Evolutionary conservation across 1,140 invertebrate species (phyloP), one percentile per base, ranked within the genome.

Genomic region (Lamellibrachia luymesi): DNA sequence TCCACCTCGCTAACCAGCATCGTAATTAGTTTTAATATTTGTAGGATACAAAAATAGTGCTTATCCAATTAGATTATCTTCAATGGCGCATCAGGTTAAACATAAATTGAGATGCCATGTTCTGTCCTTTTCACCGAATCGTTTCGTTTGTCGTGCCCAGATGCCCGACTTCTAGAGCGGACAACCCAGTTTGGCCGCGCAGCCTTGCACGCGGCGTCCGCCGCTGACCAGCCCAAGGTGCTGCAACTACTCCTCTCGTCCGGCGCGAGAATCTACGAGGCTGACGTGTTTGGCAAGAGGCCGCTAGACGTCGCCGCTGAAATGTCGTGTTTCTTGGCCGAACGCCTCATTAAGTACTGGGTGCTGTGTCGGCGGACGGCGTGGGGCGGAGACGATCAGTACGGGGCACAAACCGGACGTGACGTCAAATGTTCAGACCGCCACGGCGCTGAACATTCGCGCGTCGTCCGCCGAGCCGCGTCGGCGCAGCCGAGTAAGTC

Each of bases 171-270:
- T 80, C 64, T 80, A 10, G 64, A 80, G 64, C 64, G 64, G 64
- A 22, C 51, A 51, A 91, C 91, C 91, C 91, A 50, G 91, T 51
- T 91, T 13, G 91, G 91, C n/a, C 91, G 91, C 91, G 27, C 91
- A 22, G 91, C 25, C 2, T 22, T 91, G n/a, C 91, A 91, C 91
- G 91, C 91, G 91, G 91, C 91, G 4, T 13, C 91, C 8, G 91
- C 91, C 13, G 91, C 7, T 22, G 91, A 91, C 91, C 91, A 91
- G 49, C 49, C 51, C 49, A 51, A 91, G 49, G 91, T 91, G 91
- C 91, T 91, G n/a, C 49, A 51, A 50, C 10, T 51, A n/a, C 25
- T 91, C 17, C 91, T 91, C 91, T 50, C 49, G 49, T 50, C 91
- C 49, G 91, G 91, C 91, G 91, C 91, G 51, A 51, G 49, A 17